Conservation (phyloP, 1,140 invertebrate species). For the Acarapis woodi region DNA sequence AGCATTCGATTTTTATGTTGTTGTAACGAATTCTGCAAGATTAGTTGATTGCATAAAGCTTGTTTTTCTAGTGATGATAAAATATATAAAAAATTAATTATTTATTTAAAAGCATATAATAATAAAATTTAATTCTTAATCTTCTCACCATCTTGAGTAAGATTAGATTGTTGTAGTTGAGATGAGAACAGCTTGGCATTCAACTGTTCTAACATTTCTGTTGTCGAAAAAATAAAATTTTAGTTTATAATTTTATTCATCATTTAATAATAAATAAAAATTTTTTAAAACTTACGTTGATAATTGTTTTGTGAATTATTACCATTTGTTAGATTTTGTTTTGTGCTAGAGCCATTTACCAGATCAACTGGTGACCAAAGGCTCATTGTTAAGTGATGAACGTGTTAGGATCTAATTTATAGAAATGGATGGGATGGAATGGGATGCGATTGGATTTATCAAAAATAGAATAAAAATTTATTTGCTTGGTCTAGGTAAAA, state of each 20-base stretch:
- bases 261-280: not conserved
- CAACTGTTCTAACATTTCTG: not conserved
- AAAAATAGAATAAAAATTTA: too few relatives aligned
- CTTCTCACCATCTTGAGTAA: too few relatives aligned
- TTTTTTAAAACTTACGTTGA: not conserved
- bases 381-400: not conserved
- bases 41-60: too few relatives aligned
- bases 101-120: too few relatives aligned
- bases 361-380: slow-evolving; percentile 4
- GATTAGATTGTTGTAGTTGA: not conserved
- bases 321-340: not conserved
- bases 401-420: not conserved
- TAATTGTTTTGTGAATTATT: not conserved
- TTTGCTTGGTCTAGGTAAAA: too few relatives aligned
- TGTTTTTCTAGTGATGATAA: too few relatives aligned
- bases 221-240: not conserved
- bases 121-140: too few relatives aligned
- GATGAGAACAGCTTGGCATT: not conserved
- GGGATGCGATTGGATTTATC: too few relatives aligned
- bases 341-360: not conserved
- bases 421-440: not conserved
- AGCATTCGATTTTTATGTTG: too few relatives aligned
- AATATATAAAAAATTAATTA: too few relatives aligned
- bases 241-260: not conserved
- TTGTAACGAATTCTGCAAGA: too few relatives aligned